Percentiles rank a stretch among this genome's conserved stretches.
These are phyloP conservation scores for Pampusana beccarii DNA, from an alignment of 2,113 vertebrate species.

Conservation along the genomic window DNA sequence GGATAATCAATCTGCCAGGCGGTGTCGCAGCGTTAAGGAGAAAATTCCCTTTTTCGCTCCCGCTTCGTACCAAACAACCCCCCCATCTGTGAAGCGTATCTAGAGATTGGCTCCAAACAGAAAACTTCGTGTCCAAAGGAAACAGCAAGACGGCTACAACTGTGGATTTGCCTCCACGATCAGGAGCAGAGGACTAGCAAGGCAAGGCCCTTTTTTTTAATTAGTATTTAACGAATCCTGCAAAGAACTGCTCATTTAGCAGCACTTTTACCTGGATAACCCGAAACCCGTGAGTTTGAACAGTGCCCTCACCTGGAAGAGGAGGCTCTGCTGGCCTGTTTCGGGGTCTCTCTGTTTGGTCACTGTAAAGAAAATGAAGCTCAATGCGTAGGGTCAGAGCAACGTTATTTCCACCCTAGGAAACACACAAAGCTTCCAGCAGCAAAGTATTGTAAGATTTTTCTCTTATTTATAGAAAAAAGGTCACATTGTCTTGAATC, in stretches of 20 bases:
- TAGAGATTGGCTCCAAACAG: not conserved
- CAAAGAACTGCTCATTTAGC: not conserved
- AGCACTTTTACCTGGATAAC: not conserved
- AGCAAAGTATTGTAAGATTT: not conserved
- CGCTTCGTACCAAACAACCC: not conserved
- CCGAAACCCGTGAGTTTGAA: not conserved
- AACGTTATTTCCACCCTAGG: not conserved
- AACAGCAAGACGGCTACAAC: accelerated
- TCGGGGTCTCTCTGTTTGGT: conserved; percentile 97
- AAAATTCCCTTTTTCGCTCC: not conserved
- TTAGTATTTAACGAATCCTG: not conserved
- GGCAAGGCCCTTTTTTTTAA: no score
- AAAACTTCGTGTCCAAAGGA: not conserved
- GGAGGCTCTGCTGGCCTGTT: conserved; percentile 91
- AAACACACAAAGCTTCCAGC: not conserved
- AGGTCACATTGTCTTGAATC: not conserved
- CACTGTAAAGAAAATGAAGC: conserved; percentile 72
- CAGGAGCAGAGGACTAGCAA: not conserved
- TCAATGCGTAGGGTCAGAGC: not conserved
- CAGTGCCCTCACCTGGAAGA: conserved; percentile 88
- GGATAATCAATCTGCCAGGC: conserved; percentile 92
- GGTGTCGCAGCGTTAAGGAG: not conserved
- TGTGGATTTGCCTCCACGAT: not conserved
- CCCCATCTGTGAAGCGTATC: accelerated
- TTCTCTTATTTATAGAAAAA: not conserved